A percentile compares a stretch with the other conserved stretches of the same genome.
These are phyloP conservation scores for Lagria hirta DNA, from an alignment of 2,888 invertebrate species.

Conservation along the genomic window DNA sequence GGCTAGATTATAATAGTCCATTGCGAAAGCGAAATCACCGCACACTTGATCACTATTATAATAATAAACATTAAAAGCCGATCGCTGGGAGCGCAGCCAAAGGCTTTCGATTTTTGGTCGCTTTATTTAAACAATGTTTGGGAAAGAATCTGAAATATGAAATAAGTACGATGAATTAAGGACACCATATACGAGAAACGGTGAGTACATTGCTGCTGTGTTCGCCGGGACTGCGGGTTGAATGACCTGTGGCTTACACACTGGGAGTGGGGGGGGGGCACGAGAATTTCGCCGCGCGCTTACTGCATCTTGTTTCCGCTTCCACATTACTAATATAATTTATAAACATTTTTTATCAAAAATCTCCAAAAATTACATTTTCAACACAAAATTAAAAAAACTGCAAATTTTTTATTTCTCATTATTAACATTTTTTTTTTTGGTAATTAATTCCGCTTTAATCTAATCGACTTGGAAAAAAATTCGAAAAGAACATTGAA, in stretches of 20 bases:
- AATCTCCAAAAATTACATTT: no score
- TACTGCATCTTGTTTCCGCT: conserved; percentile 54
- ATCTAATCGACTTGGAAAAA: not conserved
- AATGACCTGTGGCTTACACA: conserved; percentile 54
- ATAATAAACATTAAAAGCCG: conserved; percentile 18
- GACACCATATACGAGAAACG: conserved; percentile 48
- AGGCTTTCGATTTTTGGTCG: no score
- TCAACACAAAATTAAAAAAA: no score
- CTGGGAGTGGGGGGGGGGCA: conserved; percentile 38
- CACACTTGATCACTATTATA: conserved; percentile 24
- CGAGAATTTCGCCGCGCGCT: conserved; percentile 52
- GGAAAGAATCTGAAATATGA: conserved; percentile 38
- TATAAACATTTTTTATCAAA: no score
- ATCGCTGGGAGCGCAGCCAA: conserved; percentile 5
- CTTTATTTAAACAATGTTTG: conserved; percentile 15
- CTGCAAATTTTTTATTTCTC: no score
- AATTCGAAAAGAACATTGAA: conserved; percentile 1
- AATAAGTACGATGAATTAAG: conserved; percentile 50
- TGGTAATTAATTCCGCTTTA: no score
- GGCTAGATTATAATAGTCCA: conserved; percentile 9
- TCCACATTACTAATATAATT: conserved; percentile 42
- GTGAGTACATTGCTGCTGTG: conserved; percentile 48
- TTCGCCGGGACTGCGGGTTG: conserved; percentile 54
- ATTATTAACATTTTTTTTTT: no score
- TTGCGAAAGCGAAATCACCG: conserved; percentile 25